Conservation (phyloP, 2,797 vertebrate genomes). For the Aldrovandia affinis region DNA sequence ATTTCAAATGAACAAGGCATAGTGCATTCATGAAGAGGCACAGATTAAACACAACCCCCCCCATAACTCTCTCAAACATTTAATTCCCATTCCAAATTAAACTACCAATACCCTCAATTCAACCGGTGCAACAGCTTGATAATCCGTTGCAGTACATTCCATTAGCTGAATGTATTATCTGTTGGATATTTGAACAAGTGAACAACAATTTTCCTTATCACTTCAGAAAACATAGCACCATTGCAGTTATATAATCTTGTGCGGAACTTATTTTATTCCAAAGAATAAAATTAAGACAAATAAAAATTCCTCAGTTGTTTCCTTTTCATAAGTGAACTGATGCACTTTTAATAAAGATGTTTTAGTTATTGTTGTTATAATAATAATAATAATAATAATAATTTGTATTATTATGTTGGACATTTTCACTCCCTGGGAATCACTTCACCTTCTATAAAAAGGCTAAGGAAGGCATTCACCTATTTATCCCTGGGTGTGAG, state of each 20-base stretch:
- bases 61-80: neutral
- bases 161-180: neutral
- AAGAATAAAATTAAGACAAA: neutral
- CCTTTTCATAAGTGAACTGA: neutral
- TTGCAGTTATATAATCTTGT: neutral
- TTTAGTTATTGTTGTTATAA: neutral
- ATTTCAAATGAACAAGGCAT: constrained; percentile 8
- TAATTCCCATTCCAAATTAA: neutral
- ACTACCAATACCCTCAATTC: neutral
- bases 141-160: neutral
- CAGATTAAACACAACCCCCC: neutral
- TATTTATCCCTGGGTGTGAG: neutral
- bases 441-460: neutral
- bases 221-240: neutral
- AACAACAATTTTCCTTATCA: neutral
- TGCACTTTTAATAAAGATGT: neutral
- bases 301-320: neutral
- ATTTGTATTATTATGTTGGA: neutral
- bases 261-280: neutral
- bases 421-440: neutral
- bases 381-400: neutral
- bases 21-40: neutral
- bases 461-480: neutral
- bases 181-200: neutral
- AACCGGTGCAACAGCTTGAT: neutral